Evolutionary conservation across 2,888 invertebrate genomes (phyloP), one percentile per base, ranked within the genome.

Genomic region (Aelia acuminata): DNA sequence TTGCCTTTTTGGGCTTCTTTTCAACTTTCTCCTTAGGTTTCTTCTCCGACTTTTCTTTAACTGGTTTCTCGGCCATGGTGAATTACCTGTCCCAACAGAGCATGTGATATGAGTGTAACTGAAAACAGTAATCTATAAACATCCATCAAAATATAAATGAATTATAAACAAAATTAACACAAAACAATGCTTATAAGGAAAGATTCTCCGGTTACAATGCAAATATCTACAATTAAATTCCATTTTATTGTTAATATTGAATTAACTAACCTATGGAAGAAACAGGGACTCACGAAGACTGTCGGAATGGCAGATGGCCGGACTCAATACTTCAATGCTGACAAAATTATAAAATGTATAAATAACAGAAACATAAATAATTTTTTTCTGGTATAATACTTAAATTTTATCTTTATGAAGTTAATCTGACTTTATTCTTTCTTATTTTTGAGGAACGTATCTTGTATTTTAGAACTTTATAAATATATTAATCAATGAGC

Each of bases 1-100:
- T 88, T 1, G 89, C 50, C 87, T 90, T 90, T n/a, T 80, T 80
- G 1, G 80, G 43, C 63, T 90, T 89, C 63, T 89, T 90, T 22
- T 89, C 89, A 47, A 88, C 89, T 70, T 90, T 90, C 57, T 89
- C 89, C 87, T 89, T 89, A 43, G 89, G 85, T 48, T 89, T 89
- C 86, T 89, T 90, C 84, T 89, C 89, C 31, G 90, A 88, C 87
- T 89, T 90, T 20, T 89, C 90, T 47, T 90, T 90, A 85, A 89
- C 70, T 22, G 80, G 85, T 39, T 88, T 86, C 3, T 75, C 85
- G 20, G 89, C 88, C 84, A 87, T 87, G 39, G 63, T 47, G 43
- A 47, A 35, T 50, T 80, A 49, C 84, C 84, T 87, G 31, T 13
- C 35, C 26, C 31, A 31, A 84, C 49, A 48, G 39, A 49, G 48